These are phyloP conservation scores for Hemitrygon akajei DNA, from an alignment of 2,797 vertebrate genomes.

Conservation along the genomic window DNA sequence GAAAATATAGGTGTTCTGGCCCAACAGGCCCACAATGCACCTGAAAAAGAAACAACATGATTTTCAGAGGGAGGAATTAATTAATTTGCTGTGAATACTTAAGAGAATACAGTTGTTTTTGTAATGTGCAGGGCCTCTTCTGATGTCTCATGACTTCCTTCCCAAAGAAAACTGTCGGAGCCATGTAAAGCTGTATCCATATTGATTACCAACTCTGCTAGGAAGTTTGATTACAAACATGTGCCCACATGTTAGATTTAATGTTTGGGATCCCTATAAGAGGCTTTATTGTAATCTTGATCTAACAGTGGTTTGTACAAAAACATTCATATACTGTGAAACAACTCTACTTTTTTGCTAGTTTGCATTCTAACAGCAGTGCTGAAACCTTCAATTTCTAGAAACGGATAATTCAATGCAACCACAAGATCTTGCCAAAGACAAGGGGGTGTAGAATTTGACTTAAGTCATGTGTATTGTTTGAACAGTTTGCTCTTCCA, in stretches of 20 bases:
- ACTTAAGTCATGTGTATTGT: too few relatives aligned
- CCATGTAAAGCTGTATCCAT: background rate
- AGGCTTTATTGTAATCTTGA: background rate
- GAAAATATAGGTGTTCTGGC: background rate
- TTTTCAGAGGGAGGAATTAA: background rate
- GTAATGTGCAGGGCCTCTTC: background rate
- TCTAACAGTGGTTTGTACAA: background rate
- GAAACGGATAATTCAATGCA: background rate
- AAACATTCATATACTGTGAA: background rate
- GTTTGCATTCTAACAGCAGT: background rate
- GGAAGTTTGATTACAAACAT: background rate
- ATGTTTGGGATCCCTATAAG: background rate
- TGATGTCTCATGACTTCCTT: background rate
- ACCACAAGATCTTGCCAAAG: background rate
- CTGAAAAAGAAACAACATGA: background rate
- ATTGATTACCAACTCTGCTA: background rate
- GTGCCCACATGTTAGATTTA: background rate
- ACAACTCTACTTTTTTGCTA: background rate
- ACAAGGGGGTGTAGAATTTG: background rate
- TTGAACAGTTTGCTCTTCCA: too few relatives aligned
- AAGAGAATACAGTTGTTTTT: background rate
- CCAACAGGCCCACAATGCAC: background rate
- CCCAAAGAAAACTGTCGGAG: background rate
- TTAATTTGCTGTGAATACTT: background rate
- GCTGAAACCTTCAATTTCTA: background rate